phyloP scores from a whole-genome alignment of 1,140 invertebrate species.

The Orius insidiosus region DNA sequence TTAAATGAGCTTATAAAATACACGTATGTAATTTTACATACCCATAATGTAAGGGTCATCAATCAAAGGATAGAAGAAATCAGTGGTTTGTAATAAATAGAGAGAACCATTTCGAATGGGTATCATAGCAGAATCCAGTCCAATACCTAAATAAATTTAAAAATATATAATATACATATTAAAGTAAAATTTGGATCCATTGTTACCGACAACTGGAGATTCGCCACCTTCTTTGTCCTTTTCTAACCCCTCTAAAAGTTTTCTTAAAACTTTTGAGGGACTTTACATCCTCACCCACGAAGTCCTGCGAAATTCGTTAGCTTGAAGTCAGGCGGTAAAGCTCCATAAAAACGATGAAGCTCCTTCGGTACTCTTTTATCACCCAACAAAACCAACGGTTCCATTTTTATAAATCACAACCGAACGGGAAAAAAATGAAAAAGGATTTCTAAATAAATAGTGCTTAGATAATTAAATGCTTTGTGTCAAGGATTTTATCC shows the following conservation, averaged over 20 bases:
- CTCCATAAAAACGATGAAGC: too few species aligned
- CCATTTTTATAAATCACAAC: too few species aligned
- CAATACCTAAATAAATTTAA: conserved; percentile 77
- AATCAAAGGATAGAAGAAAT: conserved; percentile 95
- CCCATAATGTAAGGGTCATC: conserved; percentile 99
- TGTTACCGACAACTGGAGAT: conserved; percentile 61
- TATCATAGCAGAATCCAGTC: conserved; percentile 77
- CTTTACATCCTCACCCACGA: conserved; percentile 98
- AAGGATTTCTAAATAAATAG: too few species aligned
- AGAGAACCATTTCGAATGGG: conserved; percentile 81
- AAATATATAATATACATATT: neutral
- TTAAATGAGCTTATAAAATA: too few species aligned
- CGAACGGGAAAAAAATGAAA: too few species aligned
- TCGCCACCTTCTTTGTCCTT: conserved; percentile 67
- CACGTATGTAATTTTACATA: conserved; percentile 22
- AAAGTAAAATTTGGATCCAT: neutral
- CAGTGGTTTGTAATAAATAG: conserved; percentile 91
- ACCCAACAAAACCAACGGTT: too few species aligned
- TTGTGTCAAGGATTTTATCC: too few species aligned
- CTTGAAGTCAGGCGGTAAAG: conserved; percentile 53
- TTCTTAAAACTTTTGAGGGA: conserved; percentile 88
- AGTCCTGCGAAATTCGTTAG: conserved; percentile 92
- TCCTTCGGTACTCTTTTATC: too few species aligned
- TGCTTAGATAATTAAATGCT: too few species aligned
- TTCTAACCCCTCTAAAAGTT: conserved; percentile 86